Evolutionary conservation across 2,888 invertebrate genomes (phyloP).

Genomic region (Acrocyrtus sp.): DNA sequence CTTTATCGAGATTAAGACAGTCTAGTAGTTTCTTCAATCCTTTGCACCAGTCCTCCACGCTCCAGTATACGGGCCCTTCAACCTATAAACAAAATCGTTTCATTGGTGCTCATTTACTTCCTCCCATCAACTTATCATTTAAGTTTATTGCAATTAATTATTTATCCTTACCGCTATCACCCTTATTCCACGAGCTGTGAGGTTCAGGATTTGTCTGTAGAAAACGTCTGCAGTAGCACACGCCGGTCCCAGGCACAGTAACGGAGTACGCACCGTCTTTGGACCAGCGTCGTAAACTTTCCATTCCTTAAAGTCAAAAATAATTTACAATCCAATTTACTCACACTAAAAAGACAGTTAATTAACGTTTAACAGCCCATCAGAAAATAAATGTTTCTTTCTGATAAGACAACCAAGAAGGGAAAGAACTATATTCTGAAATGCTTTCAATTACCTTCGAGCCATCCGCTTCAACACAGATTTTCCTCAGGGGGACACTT

Average conservation of each 20-base stretch:
- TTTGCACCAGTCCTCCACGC: slow-evolving; percentile 85
- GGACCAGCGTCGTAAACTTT: slow-evolving; percentile 89
- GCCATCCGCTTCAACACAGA: slow-evolving; percentile 82
- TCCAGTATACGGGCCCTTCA: slow-evolving; percentile 90
- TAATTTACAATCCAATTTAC: neutral
- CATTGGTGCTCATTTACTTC: no score
- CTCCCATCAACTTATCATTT: no score
- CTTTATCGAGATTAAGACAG: slow-evolving; percentile 81
- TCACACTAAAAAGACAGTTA: no score
- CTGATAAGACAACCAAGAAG: no score
- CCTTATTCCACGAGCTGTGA: slow-evolving; percentile 82
- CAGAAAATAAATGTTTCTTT: no score
- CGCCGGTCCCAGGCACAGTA: slow-evolving; percentile 87
- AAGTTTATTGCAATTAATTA: neutral
- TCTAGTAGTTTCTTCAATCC: slow-evolving; percentile 86
- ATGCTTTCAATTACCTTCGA: slow-evolving; percentile 73
- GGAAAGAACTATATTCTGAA: no score
- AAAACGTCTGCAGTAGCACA: slow-evolving; percentile 90
- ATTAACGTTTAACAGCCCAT: no score
- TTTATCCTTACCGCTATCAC: slow-evolving; percentile 75
- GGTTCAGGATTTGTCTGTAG: slow-evolving; percentile 82
- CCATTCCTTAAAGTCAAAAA: slow-evolving; percentile 74
- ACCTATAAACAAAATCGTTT: slow-evolving; percentile 68
- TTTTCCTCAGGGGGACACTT: slow-evolving; percentile 78
- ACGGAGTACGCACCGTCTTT: slow-evolving; percentile 78